Base-by-base conservation (phyloP, 2,113 vertebrate genomes). In the Pelusios castaneus region DNA sequence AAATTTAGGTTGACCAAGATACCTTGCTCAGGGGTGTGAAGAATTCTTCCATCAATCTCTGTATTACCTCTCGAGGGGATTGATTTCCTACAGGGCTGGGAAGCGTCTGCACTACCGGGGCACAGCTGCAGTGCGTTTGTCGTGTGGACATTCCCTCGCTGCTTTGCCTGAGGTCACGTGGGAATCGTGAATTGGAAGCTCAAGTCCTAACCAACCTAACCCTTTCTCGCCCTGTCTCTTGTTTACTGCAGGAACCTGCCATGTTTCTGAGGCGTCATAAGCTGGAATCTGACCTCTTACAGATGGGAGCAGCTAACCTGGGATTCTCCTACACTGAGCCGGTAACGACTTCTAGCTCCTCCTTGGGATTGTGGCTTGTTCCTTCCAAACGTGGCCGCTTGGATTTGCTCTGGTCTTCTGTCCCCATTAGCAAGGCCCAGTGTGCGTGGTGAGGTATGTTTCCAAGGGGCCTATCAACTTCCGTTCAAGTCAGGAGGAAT, bases 261-360 rank as follows among this genome's bases (percentile, higher is more conserved):
- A 24, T 63, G 51, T 99, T 99, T 94, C 93, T 99, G 91, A 97
- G 97, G 75, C 98, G 98, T 58, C 98, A 99, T 96, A 98, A 97
- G 95, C 97, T 98, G 94, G 99, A 99, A 92, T 97, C 98, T 63
- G 98, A 99, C 91, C 97, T 99, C 22, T 94, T 99, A 84, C 97
- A 97, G 83, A 98, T 98, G 38, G 98, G 99, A 82, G 98, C 98
- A 25, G 96, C 97, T 0, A 97, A 97, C 16, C 98, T 99, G 43
- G 99, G 98, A 45, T 98, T 98, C 54, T 92, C 96, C 38, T 99
- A 99, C 94, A 97, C 96, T 0, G 99, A 99, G 92, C 99, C 98
- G 97, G 99, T 99, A 97, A 98, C 84, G 75, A 52, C 73, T 51
- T 93, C 3, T 13, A 38, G 14, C 8, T 29, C 7, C 58, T 76